Percentiles rank a stretch among this genome's conserved stretches.
phyloP scores from a whole-genome alignment of 2,797 vertebrate species.

The Phataginus tricuspis region DNA sequence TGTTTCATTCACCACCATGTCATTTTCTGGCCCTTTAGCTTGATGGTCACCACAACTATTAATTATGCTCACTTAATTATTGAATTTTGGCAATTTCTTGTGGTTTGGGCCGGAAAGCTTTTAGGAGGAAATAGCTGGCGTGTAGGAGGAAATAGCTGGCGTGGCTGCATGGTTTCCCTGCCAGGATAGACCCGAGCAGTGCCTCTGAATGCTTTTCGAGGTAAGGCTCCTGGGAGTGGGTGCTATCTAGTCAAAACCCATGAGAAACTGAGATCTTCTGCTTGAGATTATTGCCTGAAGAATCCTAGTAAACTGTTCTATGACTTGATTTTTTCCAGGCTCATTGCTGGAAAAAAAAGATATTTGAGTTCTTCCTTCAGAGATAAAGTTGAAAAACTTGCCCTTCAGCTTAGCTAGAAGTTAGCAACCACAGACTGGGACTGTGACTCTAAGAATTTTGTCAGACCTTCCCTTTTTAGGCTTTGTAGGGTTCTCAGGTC shows the following conservation, averaged over 20 bases:
- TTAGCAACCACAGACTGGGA: neutral
- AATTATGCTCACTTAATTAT: neutral
- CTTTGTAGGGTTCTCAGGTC: neutral
- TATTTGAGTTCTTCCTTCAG: neutral
- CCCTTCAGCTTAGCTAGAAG: neutral
- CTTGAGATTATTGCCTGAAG: neutral
- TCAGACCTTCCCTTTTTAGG: neutral
- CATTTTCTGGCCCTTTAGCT: neutral
- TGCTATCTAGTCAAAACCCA: neutral
- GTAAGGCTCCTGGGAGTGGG: neutral
- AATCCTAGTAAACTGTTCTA: neutral
- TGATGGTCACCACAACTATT: neutral
- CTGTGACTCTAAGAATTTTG: neutral
- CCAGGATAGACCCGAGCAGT: neutral
- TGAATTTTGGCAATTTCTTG: accelerated
- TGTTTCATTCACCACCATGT: neutral
- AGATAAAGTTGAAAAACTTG: slow-evolving; percentile 39
- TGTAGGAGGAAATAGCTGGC: neutral
- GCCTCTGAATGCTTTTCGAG: neutral
- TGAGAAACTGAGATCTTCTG: neutral
- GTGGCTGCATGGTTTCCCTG: neutral
- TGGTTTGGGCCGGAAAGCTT: neutral
- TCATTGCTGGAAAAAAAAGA: neutral
- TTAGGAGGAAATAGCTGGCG: neutral
- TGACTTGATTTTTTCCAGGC: neutral